A percentile compares a stretch with the other conserved stretches of the same genome.
Conservation (phyloP, 1,140 invertebrate genomes). For the Trypoxylus dichotomus region DNA sequence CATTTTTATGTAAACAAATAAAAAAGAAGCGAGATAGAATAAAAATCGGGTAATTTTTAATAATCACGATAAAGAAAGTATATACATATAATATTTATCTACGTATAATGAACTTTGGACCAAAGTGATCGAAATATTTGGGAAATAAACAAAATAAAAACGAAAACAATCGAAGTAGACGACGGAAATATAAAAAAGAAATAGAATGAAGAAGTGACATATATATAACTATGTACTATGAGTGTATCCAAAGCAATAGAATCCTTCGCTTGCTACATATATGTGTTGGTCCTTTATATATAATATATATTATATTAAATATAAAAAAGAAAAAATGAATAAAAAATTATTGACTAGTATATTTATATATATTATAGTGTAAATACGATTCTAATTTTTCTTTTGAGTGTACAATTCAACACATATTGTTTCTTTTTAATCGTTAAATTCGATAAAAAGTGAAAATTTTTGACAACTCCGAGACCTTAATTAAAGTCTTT, state of each 20-base stretch:
- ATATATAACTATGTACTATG: slow-evolving; percentile 12
- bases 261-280: slow-evolving; percentile 42
- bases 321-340: slow-evolving; percentile 40
- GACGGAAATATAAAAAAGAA: slow-evolving; percentile 24
- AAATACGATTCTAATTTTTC: slow-evolving; percentile 34
- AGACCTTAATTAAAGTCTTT: no score
- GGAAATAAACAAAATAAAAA: slow-evolving; percentile 34
- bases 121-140: slow-evolving; percentile 40
- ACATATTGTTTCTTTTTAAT: background rate
- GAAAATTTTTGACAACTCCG: no score
- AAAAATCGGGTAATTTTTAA: slow-evolving; percentile 34
- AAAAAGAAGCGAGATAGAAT: background rate
- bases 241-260: slow-evolving; percentile 51
- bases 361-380: slow-evolving; percentile 31
- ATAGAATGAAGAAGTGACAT: background rate
- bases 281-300: slow-evolving; percentile 44
- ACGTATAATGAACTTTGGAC: slow-evolving; percentile 45
- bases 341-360: slow-evolving; percentile 28
- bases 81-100: background rate
- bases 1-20: background rate
- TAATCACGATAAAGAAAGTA: background rate
- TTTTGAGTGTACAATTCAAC: background rate
- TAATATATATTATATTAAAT: slow-evolving; percentile 9
- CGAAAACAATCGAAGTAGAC: background rate
- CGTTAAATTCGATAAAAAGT: no score